Conservation (phyloP, 53 echinoderm and acorn worm genomes). For the Arbacia lixula region DNA sequence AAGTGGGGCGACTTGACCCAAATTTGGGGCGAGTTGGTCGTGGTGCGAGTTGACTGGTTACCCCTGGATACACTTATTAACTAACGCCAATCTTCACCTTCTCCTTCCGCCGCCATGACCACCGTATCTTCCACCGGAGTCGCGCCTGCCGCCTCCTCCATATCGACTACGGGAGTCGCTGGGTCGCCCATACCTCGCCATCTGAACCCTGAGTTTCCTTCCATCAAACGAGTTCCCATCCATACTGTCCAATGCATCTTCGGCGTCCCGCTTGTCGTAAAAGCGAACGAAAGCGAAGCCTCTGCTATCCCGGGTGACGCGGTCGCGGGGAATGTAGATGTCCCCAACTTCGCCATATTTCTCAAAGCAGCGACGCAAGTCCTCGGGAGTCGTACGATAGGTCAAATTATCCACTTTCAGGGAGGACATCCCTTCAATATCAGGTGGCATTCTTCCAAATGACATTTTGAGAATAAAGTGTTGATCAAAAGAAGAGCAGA, state of each 20-base stretch:
- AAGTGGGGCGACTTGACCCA: too few relatives aligned
- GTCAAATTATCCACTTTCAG: slow-evolving; percentile 90
- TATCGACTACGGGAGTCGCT: slow-evolving; percentile 16
- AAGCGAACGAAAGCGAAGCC: slow-evolving; percentile 95
- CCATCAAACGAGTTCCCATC: slow-evolving; percentile 80
- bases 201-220: slow-evolving; percentile 86
- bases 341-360: slow-evolving; percentile 93
- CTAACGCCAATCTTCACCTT: neutral
- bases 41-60: too few relatives aligned
- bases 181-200: slow-evolving; percentile 87
- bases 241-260: slow-evolving; percentile 87
- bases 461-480: slow-evolving; percentile 8
- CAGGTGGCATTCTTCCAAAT: slow-evolving; percentile 81
- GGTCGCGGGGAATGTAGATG: slow-evolving; percentile 90
- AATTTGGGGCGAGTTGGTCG: too few relatives aligned
- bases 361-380: slow-evolving; percentile 66
- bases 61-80: neutral
- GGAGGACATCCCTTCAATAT: slow-evolving; percentile 88
- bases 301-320: slow-evolving; percentile 80
- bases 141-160: slow-evolving; percentile 38
- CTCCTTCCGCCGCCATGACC: neutral
- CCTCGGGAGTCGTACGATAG: slow-evolving; percentile 76
- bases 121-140: slow-evolving; percentile 7
- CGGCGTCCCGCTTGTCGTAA: slow-evolving; percentile 84
- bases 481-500: too few relatives aligned